A percentile compares a stretch with the other conserved stretches of the same genome.
Conservation (phyloP, 2,113 vertebrate species). For the Cichladusa arquata region DNA sequence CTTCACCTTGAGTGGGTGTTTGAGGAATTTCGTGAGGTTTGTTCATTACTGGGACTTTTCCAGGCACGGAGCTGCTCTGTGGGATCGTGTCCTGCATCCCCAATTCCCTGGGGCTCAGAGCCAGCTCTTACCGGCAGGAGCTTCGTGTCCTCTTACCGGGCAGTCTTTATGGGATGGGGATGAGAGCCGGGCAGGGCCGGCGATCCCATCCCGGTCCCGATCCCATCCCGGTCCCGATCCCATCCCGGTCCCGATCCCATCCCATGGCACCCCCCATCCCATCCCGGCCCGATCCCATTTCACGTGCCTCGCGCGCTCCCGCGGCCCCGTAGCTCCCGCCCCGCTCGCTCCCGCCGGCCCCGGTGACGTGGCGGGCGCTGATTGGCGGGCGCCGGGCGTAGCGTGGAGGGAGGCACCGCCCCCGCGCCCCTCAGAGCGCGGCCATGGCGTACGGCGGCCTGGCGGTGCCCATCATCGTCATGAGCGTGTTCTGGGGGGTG, state of each 20-base stretch:
- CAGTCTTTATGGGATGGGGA: no score
- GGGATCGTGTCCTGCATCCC: background rate
- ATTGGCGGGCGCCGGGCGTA: background rate
- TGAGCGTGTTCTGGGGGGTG: constrained; percentile 90
- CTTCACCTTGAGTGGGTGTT: no score
- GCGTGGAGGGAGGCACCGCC: background rate
- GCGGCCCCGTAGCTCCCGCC: background rate
- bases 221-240: fast-evolving
- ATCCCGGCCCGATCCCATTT: fast-evolving
- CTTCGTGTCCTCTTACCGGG: background rate
- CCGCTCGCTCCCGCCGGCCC: background rate
- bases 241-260: fast-evolving
- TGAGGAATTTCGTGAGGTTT: no score
- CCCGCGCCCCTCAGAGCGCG: background rate
- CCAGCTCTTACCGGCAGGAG: background rate
- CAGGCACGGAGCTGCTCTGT: background rate
- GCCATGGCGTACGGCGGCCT: constrained; percentile 81
- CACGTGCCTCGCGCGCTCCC: background rate
- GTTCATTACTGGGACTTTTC: fast-evolving
- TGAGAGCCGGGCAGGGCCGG: background rate
- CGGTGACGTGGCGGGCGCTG: background rate
- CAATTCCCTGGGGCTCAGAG: background rate
- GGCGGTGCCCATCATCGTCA: constrained; percentile 82
- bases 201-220: fast-evolving
- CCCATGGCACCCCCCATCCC: background rate